Evolutionary conservation across 2,113 vertebrate species (phyloP), one percentile per base, ranked within the genome.

Genomic region (Gallinago undulata): DNA sequence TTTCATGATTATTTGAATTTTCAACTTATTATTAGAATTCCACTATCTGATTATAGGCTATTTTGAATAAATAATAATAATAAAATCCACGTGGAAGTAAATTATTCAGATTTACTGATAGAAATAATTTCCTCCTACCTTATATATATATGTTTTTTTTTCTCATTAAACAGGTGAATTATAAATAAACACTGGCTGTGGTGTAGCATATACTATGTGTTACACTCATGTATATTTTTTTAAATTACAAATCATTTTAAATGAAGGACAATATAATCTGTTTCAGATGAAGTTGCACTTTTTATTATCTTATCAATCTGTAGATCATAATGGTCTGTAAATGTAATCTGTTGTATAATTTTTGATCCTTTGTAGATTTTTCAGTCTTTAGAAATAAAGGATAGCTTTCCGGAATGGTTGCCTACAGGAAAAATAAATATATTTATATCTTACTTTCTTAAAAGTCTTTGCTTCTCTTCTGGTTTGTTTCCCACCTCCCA

Each of bases 391-490:
- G 63, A 92, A 90, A 91, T 84, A 93, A 89, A 93, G 11, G 47
- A 53, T 53, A 70, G 45, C 37, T 95, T 96, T 87, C 59, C 93
- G 72, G 79, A 75, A 43, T 50, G 39, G 45, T 84, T 85, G 78
- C 75, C 53, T 94, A 89, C 11, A n/a, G 85, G 59, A 85, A 87
- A 85, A 72, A 9, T 62, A 28, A 50, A 23, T 62, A 43, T 55
- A 63, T 94, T 95, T 96, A 90, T 41, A 88, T 91, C 86, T 94
- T 63, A 21, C 80, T 51, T 87, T 93, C 89, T 95, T 91, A 96
- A 95, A 87, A 84, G 37, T 92, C 72, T 76, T 33, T 66, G 93
- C 59, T 56, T 85, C 60, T 87, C 94, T 95, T 95, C 83, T 96
- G 63, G 41, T 87, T 96, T 93, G 60, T 67, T 94, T 87, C 47